Percentiles rank a stretch among this genome's conserved stretches.
Evolutionary conservation across 1,140 invertebrate species (phyloP).

Genomic region (Drosophila leontia): DNA sequence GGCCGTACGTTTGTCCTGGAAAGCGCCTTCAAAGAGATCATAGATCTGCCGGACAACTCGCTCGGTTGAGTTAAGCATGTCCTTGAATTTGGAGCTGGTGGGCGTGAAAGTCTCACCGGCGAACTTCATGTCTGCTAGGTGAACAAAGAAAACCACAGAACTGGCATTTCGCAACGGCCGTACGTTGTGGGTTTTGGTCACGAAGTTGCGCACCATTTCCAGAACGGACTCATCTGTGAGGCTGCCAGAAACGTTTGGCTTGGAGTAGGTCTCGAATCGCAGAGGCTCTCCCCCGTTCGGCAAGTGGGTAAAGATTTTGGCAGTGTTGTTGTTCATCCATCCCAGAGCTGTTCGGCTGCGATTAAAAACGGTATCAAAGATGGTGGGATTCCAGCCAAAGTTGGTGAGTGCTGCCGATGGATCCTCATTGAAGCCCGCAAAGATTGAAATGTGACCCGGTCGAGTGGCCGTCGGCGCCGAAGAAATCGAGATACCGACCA

Average conservation of each 20-base stretch:
- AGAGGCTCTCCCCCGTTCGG: slow-evolving; percentile 9
- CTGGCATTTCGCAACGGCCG: slow-evolving; percentile 86
- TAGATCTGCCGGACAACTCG: slow-evolving; percentile 90
- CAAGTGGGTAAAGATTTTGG: slow-evolving; percentile 18
- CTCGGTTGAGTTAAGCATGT: slow-evolving; percentile 93
- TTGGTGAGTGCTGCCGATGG: slow-evolving; percentile 96
- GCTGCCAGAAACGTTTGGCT: background rate
- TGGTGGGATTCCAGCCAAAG: slow-evolving; percentile 97
- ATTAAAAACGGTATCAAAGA: slow-evolving; percentile 99
- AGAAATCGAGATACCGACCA: slow-evolving; percentile 95
- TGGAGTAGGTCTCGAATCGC: slow-evolving; percentile 4
- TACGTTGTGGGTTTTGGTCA: slow-evolving; percentile 85
- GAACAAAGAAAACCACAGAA: slow-evolving; percentile 93
- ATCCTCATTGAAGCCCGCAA: slow-evolving; percentile 98
- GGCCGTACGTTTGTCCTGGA: slow-evolving; percentile 92
- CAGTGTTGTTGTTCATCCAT: slow-evolving; percentile 86
- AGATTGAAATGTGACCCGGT: slow-evolving; percentile 97
- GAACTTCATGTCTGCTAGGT: slow-evolving; percentile 96
- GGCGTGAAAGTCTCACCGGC: slow-evolving; percentile 89
- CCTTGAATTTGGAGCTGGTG: slow-evolving; percentile 91
- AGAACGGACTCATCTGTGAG: slow-evolving; percentile 1
- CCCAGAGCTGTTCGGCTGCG: slow-evolving; percentile 87
- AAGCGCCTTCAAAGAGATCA: slow-evolving; percentile 90
- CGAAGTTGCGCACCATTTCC: slow-evolving; percentile 85
- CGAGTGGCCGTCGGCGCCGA: slow-evolving; percentile 97